Percentiles rank a stretch among this genome's conserved stretches.
Evolutionary conservation across 2,113 vertebrate genomes (phyloP).

Genomic region (Tachuris rubrigastra): DNA sequence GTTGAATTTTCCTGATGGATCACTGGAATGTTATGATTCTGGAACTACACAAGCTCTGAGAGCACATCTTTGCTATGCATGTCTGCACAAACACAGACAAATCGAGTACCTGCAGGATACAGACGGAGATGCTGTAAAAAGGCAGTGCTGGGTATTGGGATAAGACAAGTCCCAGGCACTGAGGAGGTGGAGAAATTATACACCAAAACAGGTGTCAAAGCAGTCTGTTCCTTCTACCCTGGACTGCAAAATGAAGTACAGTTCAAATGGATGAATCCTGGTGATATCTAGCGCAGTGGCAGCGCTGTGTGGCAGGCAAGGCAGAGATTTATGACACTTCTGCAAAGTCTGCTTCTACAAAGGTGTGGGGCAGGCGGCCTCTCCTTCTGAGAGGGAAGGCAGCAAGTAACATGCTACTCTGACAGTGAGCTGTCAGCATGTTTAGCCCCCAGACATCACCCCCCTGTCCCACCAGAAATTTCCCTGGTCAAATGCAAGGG

Average conservation of each 20-base stretch:
- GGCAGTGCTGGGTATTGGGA: neutral
- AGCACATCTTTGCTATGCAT: slow-evolving; percentile 53
- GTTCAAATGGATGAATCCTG: slow-evolving; percentile 70
- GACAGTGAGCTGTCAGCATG: neutral
- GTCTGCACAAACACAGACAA: slow-evolving; percentile 64
- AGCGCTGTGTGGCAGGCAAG: slow-evolving; percentile 27
- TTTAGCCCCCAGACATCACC: neutral
- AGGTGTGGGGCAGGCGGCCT: neutral
- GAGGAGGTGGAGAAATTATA: slow-evolving; percentile 52
- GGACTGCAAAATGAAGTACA: slow-evolving; percentile 50
- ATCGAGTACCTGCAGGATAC: slow-evolving; percentile 39
- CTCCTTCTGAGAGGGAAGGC: neutral
- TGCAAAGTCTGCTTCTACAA: neutral
- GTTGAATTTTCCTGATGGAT: neutral
- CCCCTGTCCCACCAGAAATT: neutral
- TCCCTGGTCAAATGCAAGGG: neutral
- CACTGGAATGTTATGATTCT: neutral
- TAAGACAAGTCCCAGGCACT: slow-evolving; percentile 26
- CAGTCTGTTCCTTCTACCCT: slow-evolving; percentile 51
- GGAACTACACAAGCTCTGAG: neutral
- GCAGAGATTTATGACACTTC: slow-evolving; percentile 63
- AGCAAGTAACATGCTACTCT: neutral
- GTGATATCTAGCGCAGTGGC: slow-evolving; percentile 52
- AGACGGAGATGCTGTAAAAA: slow-evolving; percentile 33
- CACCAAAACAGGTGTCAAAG: slow-evolving; percentile 62